These are phyloP conservation scores for Leistus spinibarbis DNA, from an alignment of 2,888 invertebrate species.

Conservation along the genomic window DNA sequence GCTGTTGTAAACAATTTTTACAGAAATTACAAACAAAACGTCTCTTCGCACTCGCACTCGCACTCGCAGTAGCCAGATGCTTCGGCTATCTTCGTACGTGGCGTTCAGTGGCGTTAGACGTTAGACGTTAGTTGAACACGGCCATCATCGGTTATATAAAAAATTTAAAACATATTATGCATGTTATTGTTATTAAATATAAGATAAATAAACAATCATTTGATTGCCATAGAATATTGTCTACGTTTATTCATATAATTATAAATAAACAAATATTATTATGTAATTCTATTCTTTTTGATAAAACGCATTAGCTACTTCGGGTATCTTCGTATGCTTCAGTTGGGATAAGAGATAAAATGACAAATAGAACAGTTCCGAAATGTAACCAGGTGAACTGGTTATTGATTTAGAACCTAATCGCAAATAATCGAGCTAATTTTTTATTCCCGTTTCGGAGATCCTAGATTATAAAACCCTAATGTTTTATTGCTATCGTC, in stretches of 20 bases:
- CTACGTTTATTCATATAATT: neutral
- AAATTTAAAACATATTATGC: too few relatives aligned
- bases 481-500: too few relatives aligned
- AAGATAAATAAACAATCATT: neutral
- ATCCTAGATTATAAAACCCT: too few relatives aligned
- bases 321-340: conserved; percentile 27
- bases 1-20: conserved; percentile 25
- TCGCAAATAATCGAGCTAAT: too few relatives aligned
- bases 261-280: neutral
- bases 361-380: neutral
- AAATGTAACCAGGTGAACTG: neutral
- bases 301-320: neutral
- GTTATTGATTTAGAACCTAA: too few relatives aligned
- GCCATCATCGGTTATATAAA: too few relatives aligned
- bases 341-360: conserved; percentile 8
- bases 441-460: too few relatives aligned
- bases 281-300: neutral
- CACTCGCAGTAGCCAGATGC: neutral
- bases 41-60: too few relatives aligned
- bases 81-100: conserved; percentile 16
- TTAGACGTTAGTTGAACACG: too few relatives aligned
- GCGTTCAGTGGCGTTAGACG: conserved; percentile 28
- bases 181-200: neutral
- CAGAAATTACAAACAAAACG: conserved; percentile 23
- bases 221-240: neutral